Conservation (phyloP, 2,113 vertebrate species). For the Periophthalmodon schlosseri region DNA sequence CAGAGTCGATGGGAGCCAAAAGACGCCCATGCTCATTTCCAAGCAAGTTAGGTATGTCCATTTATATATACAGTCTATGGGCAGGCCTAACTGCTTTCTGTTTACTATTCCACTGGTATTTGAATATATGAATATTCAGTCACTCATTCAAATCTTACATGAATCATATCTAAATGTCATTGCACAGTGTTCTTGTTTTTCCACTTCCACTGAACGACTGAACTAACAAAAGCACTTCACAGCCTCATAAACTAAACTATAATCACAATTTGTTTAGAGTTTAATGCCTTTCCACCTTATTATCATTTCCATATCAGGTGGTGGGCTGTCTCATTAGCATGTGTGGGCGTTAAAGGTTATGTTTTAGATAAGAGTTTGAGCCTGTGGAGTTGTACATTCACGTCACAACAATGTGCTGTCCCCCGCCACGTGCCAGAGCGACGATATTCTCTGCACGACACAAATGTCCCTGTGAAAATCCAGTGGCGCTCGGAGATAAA, state of each 20-base stretch:
- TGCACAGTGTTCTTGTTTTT: not conserved
- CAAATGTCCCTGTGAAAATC: conserved; percentile 13
- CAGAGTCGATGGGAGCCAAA: no score
- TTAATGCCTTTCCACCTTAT: conserved; percentile 5
- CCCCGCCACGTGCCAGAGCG: conserved; percentile 1
- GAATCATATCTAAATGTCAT: not conserved
- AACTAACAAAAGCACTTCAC: not conserved
- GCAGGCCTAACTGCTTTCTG: not conserved
- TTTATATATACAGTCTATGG: no score
- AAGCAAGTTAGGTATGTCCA: no score
- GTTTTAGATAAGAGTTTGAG: conserved; percentile 28
- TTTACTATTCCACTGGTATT: no score
- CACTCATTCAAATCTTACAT: not conserved
- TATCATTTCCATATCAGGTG: conserved; percentile 7
- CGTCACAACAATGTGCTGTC: conserved; percentile 16
- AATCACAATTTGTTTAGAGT: not conserved
- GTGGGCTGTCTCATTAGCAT: conserved; percentile 34
- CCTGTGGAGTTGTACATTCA: conserved; percentile 26
- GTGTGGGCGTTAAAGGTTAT: conserved; percentile 19
- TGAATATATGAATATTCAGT: not conserved
- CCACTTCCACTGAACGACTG: not conserved
- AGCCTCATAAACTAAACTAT: not conserved
- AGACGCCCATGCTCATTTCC: no score
- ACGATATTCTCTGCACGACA: not conserved
- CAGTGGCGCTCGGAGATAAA: not conserved